Evolutionary conservation across 92 coral and sea anemone genomes (phyloP).

Genomic region (Epizoanthus stellaris): DNA sequence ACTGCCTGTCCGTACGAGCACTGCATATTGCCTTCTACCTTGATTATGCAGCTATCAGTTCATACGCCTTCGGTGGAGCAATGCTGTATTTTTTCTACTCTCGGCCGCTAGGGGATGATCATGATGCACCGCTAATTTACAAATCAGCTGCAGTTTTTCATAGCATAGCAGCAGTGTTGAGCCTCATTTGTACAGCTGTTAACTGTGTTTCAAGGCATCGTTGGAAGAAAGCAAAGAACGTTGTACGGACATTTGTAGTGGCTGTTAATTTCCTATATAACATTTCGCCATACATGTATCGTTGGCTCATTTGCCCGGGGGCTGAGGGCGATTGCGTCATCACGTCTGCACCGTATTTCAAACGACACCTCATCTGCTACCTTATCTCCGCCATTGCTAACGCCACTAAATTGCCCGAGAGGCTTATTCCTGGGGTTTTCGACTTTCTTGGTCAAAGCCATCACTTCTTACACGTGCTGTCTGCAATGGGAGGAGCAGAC

Average conservation of each 20-base stretch:
- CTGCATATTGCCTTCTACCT: constrained; percentile 50
- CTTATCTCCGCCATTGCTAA: constrained; percentile 36
- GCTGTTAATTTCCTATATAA: constrained; percentile 10
- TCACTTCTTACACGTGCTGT: constrained; percentile 22
- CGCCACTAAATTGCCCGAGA: constrained; percentile 35
- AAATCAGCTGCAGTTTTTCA: constrained; percentile 20
- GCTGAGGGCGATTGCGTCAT: background rate
- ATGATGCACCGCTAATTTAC: constrained; percentile 35
- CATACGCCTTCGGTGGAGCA: constrained; percentile 53
- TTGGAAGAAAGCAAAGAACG: constrained; percentile 20
- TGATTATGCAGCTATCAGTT: constrained; percentile 60
- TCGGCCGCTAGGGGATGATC: constrained; percentile 47
- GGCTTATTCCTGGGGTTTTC: constrained; percentile 37
- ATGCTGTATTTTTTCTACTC: constrained; percentile 57
- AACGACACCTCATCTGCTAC: constrained; percentile 37
- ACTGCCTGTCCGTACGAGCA: constrained; percentile 51
- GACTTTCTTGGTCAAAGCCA: constrained; percentile 40
- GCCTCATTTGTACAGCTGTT: constrained; percentile 21
- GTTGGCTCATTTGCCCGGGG: constrained; percentile 14
- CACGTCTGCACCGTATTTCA: constrained; percentile 22
- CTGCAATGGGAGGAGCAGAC: constrained; percentile 37
- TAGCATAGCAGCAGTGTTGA: constrained; percentile 8
- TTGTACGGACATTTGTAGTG: constrained; percentile 15
- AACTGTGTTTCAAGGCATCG: constrained; percentile 45
- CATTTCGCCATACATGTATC: constrained; percentile 31